phyloP scores from a whole-genome alignment of 2,888 invertebrate species.

The Drosophila melanosoma region DNA sequence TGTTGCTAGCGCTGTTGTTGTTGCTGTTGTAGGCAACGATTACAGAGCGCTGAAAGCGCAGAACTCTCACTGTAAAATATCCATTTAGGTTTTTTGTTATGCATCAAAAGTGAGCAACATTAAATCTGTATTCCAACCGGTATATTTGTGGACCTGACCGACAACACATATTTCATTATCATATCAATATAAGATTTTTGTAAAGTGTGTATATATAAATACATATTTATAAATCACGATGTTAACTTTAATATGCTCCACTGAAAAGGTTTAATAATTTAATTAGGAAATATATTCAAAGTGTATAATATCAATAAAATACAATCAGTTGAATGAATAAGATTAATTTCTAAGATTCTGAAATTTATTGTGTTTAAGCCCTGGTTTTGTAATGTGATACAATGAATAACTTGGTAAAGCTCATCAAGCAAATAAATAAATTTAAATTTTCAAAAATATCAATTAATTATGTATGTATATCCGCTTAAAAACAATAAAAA shows the following conservation, averaged over 20 bases:
- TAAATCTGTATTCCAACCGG: constrained; percentile 21
- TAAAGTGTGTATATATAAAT: constrained; percentile 3
- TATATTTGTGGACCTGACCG: constrained; percentile 44
- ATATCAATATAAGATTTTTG: constrained; percentile 31
- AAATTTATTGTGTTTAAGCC: neutral
- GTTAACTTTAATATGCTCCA: constrained; percentile 25
- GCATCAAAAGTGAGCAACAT: constrained; percentile 24
- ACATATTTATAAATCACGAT: constrained; percentile 28
- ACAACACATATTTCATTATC: constrained; percentile 34
- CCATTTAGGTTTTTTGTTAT: constrained; percentile 24
- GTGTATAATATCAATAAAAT: neutral
- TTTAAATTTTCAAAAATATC: neutral
- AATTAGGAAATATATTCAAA: constrained; percentile 30
- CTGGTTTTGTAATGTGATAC: neutral
- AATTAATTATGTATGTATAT: neutral
- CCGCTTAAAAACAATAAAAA: neutral
- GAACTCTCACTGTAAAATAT: constrained; percentile 49
- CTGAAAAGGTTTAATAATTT: constrained; percentile 37
- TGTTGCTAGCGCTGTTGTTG: constrained; percentile 14
- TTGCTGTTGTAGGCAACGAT: constrained; percentile 18
- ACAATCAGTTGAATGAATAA: neutral
- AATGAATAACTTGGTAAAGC: neutral
- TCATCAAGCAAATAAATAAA: neutral
- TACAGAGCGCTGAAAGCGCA: constrained; percentile 30
- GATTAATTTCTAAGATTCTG: neutral